Percentiles rank a stretch among this genome's conserved stretches.
Evolutionary conservation across 37 sponge, comb jelly and placozoan species (phyloP).

Genomic region (Crambe crambe): DNA sequence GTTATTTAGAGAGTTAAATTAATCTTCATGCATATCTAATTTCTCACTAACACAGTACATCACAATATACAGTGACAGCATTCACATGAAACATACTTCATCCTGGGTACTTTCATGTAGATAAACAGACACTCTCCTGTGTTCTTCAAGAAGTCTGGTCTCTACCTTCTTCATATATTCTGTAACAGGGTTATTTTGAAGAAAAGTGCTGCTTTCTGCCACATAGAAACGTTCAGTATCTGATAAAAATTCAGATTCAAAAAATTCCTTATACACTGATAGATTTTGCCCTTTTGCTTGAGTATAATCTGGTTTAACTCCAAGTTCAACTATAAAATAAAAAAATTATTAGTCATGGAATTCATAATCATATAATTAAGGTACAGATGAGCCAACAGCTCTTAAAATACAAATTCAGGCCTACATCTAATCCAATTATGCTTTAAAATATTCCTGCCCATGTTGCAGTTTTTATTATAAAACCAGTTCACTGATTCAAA

Average conservation of each 20-base stretch:
- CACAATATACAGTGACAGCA: neutral
- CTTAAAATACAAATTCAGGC: too few species aligned
- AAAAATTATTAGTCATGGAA: too few species aligned
- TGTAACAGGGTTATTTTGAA: conserved; percentile 91
- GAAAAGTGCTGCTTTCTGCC: conserved; percentile 83
- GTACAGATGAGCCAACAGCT: too few species aligned
- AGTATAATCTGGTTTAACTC: conserved; percentile 63
- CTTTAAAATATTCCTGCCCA: too few species aligned
- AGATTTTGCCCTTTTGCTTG: conserved; percentile 76
- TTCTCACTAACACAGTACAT: neutral
- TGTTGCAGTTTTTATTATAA: too few species aligned
- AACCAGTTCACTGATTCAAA: too few species aligned
- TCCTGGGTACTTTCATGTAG: conserved; percentile 93
- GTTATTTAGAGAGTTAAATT: too few species aligned
- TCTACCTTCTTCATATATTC: conserved; percentile 97
- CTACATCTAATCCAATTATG: too few species aligned
- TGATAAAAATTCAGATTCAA: conserved; percentile 82
- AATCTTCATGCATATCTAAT: neutral
- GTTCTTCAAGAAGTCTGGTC: conserved; percentile 88
- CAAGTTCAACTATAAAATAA: conserved; percentile 81
- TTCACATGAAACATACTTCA: conserved; percentile 45
- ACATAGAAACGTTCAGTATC: conserved; percentile 92
- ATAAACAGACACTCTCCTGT: conserved; percentile 85
- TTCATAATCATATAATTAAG: too few species aligned
- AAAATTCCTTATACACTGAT: conserved; percentile 77